Conservation (phyloP, 2,113 vertebrate genomes). For the Gymnobelideus leadbeateri region DNA sequence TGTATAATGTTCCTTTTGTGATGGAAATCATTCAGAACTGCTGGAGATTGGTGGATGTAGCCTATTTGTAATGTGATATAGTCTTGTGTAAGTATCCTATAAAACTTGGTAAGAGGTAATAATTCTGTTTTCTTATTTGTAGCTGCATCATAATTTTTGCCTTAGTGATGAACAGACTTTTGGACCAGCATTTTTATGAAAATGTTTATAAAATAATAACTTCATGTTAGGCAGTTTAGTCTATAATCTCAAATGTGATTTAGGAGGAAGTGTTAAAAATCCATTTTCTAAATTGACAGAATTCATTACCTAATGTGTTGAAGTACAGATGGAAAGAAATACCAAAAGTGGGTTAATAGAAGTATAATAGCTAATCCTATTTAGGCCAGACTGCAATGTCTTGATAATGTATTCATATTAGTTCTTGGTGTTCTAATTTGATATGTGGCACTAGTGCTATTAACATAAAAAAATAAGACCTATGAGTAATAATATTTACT, state of each 20-base stretch:
- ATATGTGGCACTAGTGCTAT: not conserved
- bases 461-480: constrained; percentile 54
- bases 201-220: constrained; percentile 70
- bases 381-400: constrained; percentile 50
- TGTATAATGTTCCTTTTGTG: constrained; percentile 44
- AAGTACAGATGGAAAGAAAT: constrained; percentile 66
- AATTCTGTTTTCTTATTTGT: constrained; percentile 67
- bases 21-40: not conserved
- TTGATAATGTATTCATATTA: constrained; percentile 46
- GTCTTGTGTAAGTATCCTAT: constrained; percentile 49
- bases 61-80: constrained; percentile 52
- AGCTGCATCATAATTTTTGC: constrained; percentile 54
- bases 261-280: constrained; percentile 69
- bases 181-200: constrained; percentile 70
- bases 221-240: constrained; percentile 38
- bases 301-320: constrained; percentile 70
- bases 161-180: constrained; percentile 56
- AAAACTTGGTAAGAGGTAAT: constrained; percentile 63
- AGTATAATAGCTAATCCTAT: constrained; percentile 61
- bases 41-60: constrained; percentile 11
- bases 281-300: constrained; percentile 67
- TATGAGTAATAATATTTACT: constrained; percentile 57
- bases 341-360: constrained; percentile 36
- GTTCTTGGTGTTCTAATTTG: constrained; percentile 56
- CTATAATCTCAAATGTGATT: constrained; percentile 67